Base-by-base conservation (phyloP, 2,113 vertebrate genomes). In the Conger conger region DNA sequence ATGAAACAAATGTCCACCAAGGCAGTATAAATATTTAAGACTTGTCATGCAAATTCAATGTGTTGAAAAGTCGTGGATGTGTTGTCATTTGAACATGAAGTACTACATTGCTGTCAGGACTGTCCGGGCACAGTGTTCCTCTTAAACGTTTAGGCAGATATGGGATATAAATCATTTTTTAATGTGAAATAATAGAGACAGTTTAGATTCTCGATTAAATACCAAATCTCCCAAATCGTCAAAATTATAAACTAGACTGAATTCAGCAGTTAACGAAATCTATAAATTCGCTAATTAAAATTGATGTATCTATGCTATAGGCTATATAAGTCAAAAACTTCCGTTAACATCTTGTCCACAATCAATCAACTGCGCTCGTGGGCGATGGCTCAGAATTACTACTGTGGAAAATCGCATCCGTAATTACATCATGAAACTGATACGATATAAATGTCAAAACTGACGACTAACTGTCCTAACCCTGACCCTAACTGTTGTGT, bases 321-420 rank as follows among this genome's bases (percentile, higher is more conserved):
- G n/a, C n/a, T n/a, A 82, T 60, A 82, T 82, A 82, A 82, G 82
- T 81, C 45, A 82, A 82, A 30, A 76, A 54, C 33, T 80, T 84
- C 76, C 83, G 16, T 7, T 37, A 53, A 78, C 27, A 33, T 50
- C 73, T 35, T 79, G 73, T 78, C 38, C 63, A 57, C 76, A 86
- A 86, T 82, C 60, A 60, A 82, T 79, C 81, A 79, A 73, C 73
- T 13, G 16, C n/a, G 20, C 33, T 17, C 45, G 45, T 37, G 63
- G 36, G 40, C 45, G 15, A 15, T 18, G 7, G 42, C 35, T 83
- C 27, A 82, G 87, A 83, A 90, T 93, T 40, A 45, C 42, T 33
- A 53, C 80, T 54, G 80, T 86, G 80, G 45, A 82, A 82, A 82
- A 86, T 86, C 16, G 80, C 80, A 30, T 81, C 40, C 63, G 81